Percentiles rank a stretch among this genome's conserved stretches.
Evolutionary conservation across 2,113 vertebrate species (phyloP).

Genomic region (Lutjanus erythropterus): DNA sequence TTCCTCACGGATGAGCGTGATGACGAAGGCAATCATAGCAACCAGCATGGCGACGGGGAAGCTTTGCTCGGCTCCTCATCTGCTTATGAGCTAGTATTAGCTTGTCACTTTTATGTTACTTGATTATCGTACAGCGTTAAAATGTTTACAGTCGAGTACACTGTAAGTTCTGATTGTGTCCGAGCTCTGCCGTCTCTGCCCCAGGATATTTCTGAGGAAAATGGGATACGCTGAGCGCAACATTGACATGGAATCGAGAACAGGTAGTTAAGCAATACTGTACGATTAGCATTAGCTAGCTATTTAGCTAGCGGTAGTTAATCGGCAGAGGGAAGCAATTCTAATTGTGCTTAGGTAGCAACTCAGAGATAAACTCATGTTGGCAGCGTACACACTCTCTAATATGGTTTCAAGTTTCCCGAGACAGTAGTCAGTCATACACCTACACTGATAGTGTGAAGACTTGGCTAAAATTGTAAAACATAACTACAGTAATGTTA

Average conservation of each 20-base stretch:
- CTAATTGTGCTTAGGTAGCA: constrained; percentile 18
- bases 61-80: constrained; percentile 53
- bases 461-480: not conserved
- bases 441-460: not conserved
- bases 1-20: constrained; percentile 56
- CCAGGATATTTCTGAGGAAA: constrained; percentile 34
- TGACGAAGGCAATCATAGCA: constrained; percentile 81
- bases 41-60: constrained; percentile 85
- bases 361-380: constrained; percentile 17
- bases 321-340: constrained; percentile 11
- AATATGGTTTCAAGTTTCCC: not conserved
- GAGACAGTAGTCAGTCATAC: not conserved
- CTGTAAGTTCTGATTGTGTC: constrained; percentile 3
- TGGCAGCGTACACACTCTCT: not conserved
- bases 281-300: constrained; percentile 64
- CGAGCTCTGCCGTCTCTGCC: not conserved
- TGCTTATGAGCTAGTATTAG: constrained; percentile 45
- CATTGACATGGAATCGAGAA: constrained; percentile 73
- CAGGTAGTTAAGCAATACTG: constrained; percentile 64
- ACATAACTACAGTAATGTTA: not conserved
- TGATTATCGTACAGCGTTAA: not conserved
- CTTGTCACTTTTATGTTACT: not conserved
- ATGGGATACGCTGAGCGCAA: constrained; percentile 69
- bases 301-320: not conserved
- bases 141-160: constrained; percentile 44